Percentiles rank a stretch among this genome's conserved stretches.
Evolutionary conservation across 1,140 invertebrate genomes (phyloP).

Genomic region (Heterodera carotae): DNA sequence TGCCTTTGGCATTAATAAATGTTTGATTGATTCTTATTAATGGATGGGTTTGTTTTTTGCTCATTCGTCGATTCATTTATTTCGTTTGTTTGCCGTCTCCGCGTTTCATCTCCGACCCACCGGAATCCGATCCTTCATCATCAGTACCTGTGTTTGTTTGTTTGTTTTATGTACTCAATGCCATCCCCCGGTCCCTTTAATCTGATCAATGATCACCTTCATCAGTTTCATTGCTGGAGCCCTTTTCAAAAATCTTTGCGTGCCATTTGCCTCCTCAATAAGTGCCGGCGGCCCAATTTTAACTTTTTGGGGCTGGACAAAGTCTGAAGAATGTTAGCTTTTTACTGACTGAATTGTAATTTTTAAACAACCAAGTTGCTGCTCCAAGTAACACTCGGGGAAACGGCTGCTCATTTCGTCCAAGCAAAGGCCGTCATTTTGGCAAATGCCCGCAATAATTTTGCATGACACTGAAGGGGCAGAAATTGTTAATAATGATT

Average conservation of each 20-base stretch:
- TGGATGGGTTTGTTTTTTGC: not conserved
- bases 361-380: not conserved
- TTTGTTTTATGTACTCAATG: not conserved
- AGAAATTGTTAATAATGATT: not conserved
- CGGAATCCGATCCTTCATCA: slow-evolving; percentile 29
- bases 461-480: slow-evolving; percentile 36
- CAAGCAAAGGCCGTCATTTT: slow-evolving; percentile 30
- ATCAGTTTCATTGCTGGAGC: slow-evolving; percentile 33
- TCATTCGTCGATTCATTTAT: not conserved
- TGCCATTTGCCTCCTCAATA: slow-evolving; percentile 3
- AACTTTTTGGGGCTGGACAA: slow-evolving; percentile 1
- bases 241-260: slow-evolving; percentile 16
- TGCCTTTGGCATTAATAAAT: no score
- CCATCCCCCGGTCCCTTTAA: no score
- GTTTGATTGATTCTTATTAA: not conserved
- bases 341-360: not conserved
- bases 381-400: slow-evolving; percentile 37
- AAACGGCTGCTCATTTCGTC: slow-evolving; percentile 40
- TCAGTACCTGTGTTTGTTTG: slow-evolving; percentile 10
- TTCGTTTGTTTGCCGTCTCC: not conserved
- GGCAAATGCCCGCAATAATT: slow-evolving; percentile 39
- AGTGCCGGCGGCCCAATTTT: not conserved
- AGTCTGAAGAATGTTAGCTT: not conserved
- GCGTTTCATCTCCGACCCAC: slow-evolving; percentile 4
- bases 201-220: not conserved